phyloP scores from a whole-genome alignment of 2,113 vertebrate genomes.

The Desmodus rotundus region DNA sequence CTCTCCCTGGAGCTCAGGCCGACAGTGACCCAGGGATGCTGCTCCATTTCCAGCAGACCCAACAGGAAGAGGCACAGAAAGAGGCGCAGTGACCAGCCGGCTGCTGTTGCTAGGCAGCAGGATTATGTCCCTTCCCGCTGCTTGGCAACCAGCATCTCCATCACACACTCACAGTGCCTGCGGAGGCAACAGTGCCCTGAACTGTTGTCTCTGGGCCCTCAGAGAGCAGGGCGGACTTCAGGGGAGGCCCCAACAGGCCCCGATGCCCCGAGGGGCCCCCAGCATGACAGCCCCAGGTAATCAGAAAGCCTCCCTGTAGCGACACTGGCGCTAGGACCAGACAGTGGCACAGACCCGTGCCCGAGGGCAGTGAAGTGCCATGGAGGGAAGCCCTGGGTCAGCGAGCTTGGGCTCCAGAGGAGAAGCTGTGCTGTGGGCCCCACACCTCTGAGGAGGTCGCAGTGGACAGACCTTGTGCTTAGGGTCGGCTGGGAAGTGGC shows the following conservation, averaged over 20 bases:
- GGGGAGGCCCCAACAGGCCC: not conserved
- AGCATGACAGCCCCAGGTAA: not conserved
- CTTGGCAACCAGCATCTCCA: conserved; percentile 68
- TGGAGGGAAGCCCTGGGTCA: not conserved
- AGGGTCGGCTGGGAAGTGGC: not conserved
- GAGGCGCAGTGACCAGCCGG: conserved; percentile 51
- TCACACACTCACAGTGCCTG: conserved; percentile 25
- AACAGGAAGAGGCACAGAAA: conserved; percentile 49
- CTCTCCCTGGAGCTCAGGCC: not conserved
- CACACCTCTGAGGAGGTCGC: not conserved
- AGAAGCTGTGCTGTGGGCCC: too few relatives aligned
- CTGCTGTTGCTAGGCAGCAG: conserved; percentile 69
- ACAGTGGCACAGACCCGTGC: not conserved
- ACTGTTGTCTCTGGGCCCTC: conserved; percentile 35
- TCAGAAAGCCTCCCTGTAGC: not conserved
- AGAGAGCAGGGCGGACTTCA: not conserved
- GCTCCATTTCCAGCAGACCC: conserved; percentile 36
- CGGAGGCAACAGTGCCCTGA: conserved; percentile 5
- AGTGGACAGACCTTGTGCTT: not conserved
- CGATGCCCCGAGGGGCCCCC: not conserved
- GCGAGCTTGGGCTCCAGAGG: not conserved
- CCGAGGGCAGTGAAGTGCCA: not conserved
- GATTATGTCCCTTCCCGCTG: conserved; percentile 65
- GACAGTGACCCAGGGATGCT: not conserved
- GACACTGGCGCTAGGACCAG: not conserved